Evolutionary conservation across 2,113 vertebrate genomes (phyloP).

Genomic region (Nothoprocta perdicaria): DNA sequence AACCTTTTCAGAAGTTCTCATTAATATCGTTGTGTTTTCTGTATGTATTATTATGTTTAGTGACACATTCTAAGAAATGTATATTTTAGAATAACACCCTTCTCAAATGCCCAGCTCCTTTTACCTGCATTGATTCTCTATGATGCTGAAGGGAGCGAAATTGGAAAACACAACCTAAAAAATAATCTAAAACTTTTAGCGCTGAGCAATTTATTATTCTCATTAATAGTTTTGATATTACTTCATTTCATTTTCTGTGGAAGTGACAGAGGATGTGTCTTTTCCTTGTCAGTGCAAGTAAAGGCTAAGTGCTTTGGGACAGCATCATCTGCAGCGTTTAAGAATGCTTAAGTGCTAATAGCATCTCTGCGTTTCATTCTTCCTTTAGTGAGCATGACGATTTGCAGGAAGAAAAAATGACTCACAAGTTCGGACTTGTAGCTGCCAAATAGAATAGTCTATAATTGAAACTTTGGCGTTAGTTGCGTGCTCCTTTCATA

Average conservation of each 20-base stretch:
- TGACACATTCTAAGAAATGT: background rate
- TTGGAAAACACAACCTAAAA: rapidly evolving
- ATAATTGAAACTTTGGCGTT: conserved; percentile 2
- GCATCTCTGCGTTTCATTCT: background rate
- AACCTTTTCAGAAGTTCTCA: background rate
- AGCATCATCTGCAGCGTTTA: background rate
- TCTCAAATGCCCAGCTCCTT: background rate
- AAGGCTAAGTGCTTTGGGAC: background rate
- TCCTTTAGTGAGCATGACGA: background rate
- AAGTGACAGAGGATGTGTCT: background rate
- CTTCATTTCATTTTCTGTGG: background rate
- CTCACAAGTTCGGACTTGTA: conserved; percentile 4
- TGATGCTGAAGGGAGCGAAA: background rate
- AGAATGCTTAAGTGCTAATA: background rate
- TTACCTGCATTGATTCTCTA: rapidly evolving
- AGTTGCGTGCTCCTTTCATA: background rate
- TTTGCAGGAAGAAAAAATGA: background rate
- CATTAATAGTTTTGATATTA: background rate
- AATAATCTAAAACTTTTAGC: background rate
- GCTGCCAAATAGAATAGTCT: conserved; percentile 16
- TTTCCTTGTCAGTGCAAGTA: background rate
- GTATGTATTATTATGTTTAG: background rate
- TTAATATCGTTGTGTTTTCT: background rate
- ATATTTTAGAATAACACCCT: background rate
- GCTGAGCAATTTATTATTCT: background rate